A percentile compares a stretch with the other conserved stretches of the same genome.
These are phyloP conservation scores for Synaphobranchus kaupii DNA, from an alignment of 2,797 vertebrate genomes.

Conservation along the genomic window DNA sequence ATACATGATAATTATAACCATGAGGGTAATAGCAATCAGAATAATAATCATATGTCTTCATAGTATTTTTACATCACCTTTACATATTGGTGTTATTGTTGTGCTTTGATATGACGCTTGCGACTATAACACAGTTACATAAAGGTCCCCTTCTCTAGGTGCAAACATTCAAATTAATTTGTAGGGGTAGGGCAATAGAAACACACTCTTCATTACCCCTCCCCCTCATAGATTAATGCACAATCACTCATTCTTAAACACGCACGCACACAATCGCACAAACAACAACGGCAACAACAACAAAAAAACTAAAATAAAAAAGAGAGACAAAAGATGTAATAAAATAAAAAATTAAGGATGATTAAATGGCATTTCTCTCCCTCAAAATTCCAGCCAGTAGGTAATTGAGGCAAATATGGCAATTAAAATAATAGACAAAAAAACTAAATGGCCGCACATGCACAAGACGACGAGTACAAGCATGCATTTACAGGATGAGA, in stretches of 20 bases:
- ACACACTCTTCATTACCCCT: not conserved
- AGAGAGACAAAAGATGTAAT: not conserved
- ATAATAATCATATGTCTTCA: slow-evolving; percentile 58
- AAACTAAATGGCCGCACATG: slow-evolving; percentile 66
- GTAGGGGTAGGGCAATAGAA: slow-evolving; percentile 46
- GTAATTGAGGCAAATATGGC: slow-evolving; percentile 72
- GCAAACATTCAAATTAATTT: slow-evolving; percentile 58
- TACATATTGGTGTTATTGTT: slow-evolving; percentile 73
- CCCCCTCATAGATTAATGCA: slow-evolving; percentile 14
- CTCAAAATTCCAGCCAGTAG: slow-evolving; percentile 24
- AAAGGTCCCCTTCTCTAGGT: slow-evolving; percentile 43
- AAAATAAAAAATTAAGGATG: not conserved
- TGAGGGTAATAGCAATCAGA: slow-evolving; percentile 68
- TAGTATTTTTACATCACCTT: slow-evolving; percentile 72
- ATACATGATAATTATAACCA: slow-evolving; percentile 61
- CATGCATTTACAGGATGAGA: slow-evolving; percentile 79
- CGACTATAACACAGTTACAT: slow-evolving; percentile 70
- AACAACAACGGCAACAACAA: slow-evolving; percentile 26
- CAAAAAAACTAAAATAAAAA: not conserved
- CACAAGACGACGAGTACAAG: slow-evolving; percentile 69
- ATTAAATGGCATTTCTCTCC: slow-evolving; percentile 40
- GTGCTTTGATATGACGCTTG: slow-evolving; percentile 80
- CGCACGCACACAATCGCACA: slow-evolving; percentile 29
- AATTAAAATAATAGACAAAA: slow-evolving; percentile 48
- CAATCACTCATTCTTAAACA: slow-evolving; percentile 17